Evolutionary conservation across 2,888 invertebrate species (phyloP).

Genomic region (Synanthedon myopaeformis): DNA sequence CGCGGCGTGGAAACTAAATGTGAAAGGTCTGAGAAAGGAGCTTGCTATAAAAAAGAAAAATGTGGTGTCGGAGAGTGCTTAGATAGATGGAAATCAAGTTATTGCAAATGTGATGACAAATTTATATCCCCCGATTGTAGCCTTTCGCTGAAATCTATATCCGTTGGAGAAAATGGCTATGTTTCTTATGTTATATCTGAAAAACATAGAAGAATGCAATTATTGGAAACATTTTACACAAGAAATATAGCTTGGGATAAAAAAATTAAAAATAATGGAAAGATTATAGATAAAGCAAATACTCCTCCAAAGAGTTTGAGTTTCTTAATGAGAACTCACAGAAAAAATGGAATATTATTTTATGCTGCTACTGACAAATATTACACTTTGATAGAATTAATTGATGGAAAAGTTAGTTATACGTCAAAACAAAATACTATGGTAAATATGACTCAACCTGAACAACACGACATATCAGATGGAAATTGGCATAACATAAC

Average conservation of each 20-base stretch:
- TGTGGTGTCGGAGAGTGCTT: constrained; percentile 77
- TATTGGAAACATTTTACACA: constrained; percentile 82
- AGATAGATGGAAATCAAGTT: constrained; percentile 85
- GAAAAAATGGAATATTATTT: constrained; percentile 83
- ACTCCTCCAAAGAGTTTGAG: constrained; percentile 79
- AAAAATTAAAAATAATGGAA: constrained; percentile 31
- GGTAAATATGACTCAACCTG: constrained; percentile 84
- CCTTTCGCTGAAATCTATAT: constrained; percentile 82
- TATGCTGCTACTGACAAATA: constrained; percentile 90
- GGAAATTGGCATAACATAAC: constrained; percentile 92
- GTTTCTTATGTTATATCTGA: constrained; percentile 85
- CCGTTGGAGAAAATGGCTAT: constrained; percentile 81
- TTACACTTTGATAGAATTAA: constrained; percentile 84
- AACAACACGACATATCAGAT: constrained; percentile 75
- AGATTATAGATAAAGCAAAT: constrained; percentile 38
- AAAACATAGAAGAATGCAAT: constrained; percentile 87
- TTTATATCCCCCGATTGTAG: constrained; percentile 84
- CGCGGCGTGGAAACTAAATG: constrained; percentile 82
- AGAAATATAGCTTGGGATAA: constrained; percentile 79
- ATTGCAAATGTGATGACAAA: constrained; percentile 77
- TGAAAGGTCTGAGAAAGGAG: constrained; percentile 75
- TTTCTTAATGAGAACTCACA: constrained; percentile 84
- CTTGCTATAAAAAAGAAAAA: constrained; percentile 71
- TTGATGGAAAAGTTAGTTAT: constrained; percentile 82
- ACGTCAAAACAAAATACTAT: constrained; percentile 81